Evolutionary conservation across 2,797 vertebrate genomes (phyloP).

Genomic region (Alcedo quadribrachys): DNA sequence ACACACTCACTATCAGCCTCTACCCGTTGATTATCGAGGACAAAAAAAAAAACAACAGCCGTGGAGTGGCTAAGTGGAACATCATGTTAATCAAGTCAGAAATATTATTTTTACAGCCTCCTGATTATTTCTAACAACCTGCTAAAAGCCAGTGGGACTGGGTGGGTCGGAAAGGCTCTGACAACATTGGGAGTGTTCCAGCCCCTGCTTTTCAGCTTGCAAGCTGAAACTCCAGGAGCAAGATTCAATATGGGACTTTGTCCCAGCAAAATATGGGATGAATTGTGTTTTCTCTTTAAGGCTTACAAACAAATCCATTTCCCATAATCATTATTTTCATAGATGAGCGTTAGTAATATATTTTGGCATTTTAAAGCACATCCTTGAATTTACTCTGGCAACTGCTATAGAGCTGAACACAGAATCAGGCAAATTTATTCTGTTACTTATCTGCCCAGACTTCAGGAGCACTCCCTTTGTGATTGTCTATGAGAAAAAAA

Average conservation of each 20-base stretch:
- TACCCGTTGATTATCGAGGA: not conserved
- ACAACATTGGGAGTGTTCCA: not conserved
- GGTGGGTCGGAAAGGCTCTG: not conserved
- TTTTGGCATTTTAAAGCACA: conserved; percentile 30
- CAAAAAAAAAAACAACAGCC: not conserved
- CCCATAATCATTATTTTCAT: conserved; percentile 25
- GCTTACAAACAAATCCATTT: conserved; percentile 38
- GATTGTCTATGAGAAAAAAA: not conserved
- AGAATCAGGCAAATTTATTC: not conserved
- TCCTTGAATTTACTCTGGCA: conserved; percentile 39
- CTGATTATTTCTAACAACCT: conserved; percentile 42
- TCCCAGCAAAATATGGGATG: not conserved
- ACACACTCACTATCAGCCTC: not conserved
- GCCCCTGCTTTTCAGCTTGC: not conserved
- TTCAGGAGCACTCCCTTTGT: conserved; percentile 4
- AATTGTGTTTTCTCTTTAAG: conserved; percentile 31
- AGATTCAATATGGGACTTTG: not conserved
- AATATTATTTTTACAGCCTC: conserved; percentile 44
- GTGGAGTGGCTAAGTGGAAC: not conserved
- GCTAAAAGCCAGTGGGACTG: conserved; percentile 38
- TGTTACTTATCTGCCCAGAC: not conserved
- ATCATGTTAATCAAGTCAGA: conserved; percentile 24
- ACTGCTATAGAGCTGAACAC: not conserved
- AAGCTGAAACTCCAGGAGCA: not conserved
- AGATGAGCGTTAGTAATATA: not conserved